Conservation (phyloP, 2,888 invertebrate species). For the Phengaris arion region DNA sequence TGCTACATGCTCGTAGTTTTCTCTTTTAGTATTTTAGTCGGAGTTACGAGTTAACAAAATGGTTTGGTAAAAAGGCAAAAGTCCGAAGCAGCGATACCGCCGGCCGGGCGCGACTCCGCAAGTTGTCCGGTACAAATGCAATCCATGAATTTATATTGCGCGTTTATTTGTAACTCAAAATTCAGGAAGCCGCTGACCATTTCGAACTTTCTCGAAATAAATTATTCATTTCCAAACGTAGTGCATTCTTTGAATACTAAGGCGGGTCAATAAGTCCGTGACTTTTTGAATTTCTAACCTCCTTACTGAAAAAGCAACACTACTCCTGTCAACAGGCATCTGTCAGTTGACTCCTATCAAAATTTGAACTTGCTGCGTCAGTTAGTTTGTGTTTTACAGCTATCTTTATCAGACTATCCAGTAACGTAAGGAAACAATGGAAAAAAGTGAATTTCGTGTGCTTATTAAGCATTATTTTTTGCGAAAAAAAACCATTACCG, state of each 20-base stretch:
- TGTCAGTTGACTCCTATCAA: no score
- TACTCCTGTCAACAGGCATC: no score
- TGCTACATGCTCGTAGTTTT: neutral
- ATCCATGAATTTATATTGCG: slow-evolving; percentile 74
- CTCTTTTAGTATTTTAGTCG: neutral
- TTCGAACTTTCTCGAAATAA: slow-evolving; percentile 24
- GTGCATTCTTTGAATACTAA: neutral
- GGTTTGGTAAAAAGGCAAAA: slow-evolving; percentile 8
- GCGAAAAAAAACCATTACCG: no score
- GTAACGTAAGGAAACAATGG: no score
- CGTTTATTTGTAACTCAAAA: slow-evolving; percentile 70
- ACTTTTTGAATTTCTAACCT: no score
- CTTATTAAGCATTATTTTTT: no score
- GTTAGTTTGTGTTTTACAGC: no score
- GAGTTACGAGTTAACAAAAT: slow-evolving; percentile 8
- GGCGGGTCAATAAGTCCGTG: no score
- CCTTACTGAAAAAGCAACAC: no score
- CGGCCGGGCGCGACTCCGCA: slow-evolving; percentile 29
- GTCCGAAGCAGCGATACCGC: neutral
- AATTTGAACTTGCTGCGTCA: no score
- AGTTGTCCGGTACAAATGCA: slow-evolving; percentile 48
- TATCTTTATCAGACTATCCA: no score
- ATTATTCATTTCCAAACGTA: slow-evolving; percentile 9
- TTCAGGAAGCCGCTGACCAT: slow-evolving; percentile 42
- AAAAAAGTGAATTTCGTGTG: no score